Evolutionary conservation across 37 sponge, comb jelly and placozoan species (phyloP).

Genomic region (Petrosia ficiformis): DNA sequence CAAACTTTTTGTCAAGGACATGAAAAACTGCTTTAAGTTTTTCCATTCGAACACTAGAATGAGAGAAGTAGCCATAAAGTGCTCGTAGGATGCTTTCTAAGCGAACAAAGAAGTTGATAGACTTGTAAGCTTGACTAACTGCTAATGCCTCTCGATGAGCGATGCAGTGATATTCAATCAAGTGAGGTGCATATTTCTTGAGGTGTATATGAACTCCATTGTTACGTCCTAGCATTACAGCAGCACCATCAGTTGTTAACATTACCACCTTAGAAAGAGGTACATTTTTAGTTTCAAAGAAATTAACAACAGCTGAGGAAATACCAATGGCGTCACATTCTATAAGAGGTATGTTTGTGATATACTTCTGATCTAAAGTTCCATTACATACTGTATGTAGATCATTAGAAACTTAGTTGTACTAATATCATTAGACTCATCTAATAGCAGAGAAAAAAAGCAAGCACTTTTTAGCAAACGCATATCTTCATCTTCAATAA

Average conservation of each 20-base stretch:
- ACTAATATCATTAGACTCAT: slow-evolving; percentile 11
- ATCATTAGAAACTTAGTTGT: slow-evolving; percentile 11
- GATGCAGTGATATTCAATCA: slow-evolving; percentile 13
- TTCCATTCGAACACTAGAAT: slow-evolving; percentile 8
- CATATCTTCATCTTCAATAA: slow-evolving; percentile 9
- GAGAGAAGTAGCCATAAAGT: slow-evolving; percentile 6
- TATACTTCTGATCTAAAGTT: slow-evolving; percentile 2
- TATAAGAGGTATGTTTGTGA: background rate
- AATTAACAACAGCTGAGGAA: background rate
- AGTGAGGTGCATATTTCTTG: background rate
- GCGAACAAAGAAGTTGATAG: background rate
- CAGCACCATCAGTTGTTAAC: slow-evolving; percentile 9
- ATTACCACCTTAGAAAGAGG: background rate
- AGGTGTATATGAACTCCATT: slow-evolving; percentile 9
- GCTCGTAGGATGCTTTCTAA: background rate
- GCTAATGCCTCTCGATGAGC: slow-evolving; percentile 13
- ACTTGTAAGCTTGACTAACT: slow-evolving; percentile 11
- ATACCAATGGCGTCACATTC: slow-evolving; percentile 2
- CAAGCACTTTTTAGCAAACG: background rate
- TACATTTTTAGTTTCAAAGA: background rate
- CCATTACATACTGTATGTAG: background rate
- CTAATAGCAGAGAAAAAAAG: slow-evolving; percentile 8
- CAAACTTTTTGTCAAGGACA: slow-evolving; percentile 16
- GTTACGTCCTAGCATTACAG: slow-evolving; percentile 11
- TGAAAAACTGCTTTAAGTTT: background rate